phyloP scores from a whole-genome alignment of 1,140 invertebrate genomes.

The Propsilocerus akamusi region DNA sequence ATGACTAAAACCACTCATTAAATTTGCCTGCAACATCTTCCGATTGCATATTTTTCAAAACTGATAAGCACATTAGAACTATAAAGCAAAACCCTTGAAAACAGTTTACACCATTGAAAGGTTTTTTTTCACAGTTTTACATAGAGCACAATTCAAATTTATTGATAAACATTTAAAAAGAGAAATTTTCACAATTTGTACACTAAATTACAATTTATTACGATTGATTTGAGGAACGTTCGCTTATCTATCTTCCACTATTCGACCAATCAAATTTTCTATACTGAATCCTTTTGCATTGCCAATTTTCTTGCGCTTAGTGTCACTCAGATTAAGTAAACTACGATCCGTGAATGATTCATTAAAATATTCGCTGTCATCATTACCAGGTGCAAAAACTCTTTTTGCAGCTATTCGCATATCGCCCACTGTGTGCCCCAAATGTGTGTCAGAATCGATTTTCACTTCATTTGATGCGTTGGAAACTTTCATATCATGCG shows the following conservation, averaged over 20 bases:
- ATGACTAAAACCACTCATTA: no score
- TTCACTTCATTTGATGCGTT: not conserved
- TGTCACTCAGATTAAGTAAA: not conserved
- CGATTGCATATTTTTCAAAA: no score
- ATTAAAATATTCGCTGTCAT: not conserved
- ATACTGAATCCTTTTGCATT: constrained; percentile 23
- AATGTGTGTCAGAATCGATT: not conserved
- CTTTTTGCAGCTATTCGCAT: not conserved
- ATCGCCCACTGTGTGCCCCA: not conserved
- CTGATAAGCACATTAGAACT: no score
- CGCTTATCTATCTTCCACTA: constrained; percentile 6
- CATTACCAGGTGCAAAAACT: not conserved
- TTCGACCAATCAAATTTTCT: constrained; percentile 19
- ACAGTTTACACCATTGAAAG: no score
- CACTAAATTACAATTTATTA: no score
- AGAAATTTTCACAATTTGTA: no score
- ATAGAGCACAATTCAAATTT: no score
- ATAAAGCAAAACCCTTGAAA: no score
- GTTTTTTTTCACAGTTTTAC: no score
- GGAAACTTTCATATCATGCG: not conserved
- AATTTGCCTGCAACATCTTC: no score
- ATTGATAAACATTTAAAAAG: no score
- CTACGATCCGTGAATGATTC: not conserved
- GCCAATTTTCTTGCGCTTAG: constrained; percentile 12
- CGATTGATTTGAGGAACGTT: no score